phyloP scores from a whole-genome alignment of 2,113 vertebrate genomes.

The Ictalurus furcatus region DNA sequence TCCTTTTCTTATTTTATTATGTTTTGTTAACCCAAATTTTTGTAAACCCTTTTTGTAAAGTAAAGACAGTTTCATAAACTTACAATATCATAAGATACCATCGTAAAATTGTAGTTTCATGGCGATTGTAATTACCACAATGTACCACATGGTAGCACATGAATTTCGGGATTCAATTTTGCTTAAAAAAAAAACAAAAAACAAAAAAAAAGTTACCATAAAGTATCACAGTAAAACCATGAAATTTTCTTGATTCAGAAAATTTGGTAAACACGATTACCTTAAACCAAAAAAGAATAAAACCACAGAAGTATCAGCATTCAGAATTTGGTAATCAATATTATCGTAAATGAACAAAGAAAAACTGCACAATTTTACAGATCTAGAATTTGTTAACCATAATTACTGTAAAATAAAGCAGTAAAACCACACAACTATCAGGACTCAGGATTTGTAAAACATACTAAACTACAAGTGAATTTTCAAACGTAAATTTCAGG shows the following conservation, averaged over 20 bases:
- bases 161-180: not conserved
- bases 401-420: not conserved
- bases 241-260: not conserved
- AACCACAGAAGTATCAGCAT: not conserved
- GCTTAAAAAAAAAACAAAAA: not conserved
- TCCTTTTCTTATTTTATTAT: not conserved
- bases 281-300: not conserved
- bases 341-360: not conserved
- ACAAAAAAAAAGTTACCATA: not conserved
- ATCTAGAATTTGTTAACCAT: not conserved
- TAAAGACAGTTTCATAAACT: not conserved
- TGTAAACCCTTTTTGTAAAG: too few species aligned
- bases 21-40: not conserved
- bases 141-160: not conserved
- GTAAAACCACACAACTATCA: not conserved
- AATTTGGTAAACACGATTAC: not conserved
- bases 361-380: not conserved
- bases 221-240: not conserved
- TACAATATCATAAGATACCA: not conserved
- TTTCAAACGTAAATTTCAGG: not conserved
- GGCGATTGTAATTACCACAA: not conserved
- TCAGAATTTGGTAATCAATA: not conserved
- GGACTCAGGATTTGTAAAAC: not conserved
- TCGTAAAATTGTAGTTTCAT: not conserved
- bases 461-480: not conserved